Percentiles rank a stretch among this genome's conserved stretches.
These are phyloP conservation scores for Ciconia maguari DNA, from an alignment of 2,113 vertebrate genomes.

Conservation along the genomic window DNA sequence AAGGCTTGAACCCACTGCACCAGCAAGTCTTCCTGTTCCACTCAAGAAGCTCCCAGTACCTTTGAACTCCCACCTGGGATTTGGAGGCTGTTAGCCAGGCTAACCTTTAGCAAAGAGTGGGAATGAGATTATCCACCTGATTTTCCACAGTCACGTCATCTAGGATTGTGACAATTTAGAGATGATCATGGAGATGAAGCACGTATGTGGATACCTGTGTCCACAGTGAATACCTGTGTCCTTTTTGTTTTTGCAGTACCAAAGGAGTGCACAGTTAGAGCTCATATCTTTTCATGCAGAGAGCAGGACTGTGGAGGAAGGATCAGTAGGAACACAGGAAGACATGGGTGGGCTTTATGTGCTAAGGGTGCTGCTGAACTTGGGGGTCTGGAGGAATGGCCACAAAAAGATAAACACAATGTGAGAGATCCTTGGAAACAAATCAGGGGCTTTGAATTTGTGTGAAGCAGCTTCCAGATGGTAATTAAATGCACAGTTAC, in stretches of 20 bases:
- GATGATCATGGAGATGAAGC: background rate
- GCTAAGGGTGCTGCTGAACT: background rate
- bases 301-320: background rate
- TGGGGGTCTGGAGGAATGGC: background rate
- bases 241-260: background rate
- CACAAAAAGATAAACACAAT: background rate
- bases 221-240: background rate
- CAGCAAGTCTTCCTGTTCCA: background rate
- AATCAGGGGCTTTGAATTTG: background rate
- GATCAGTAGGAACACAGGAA: background rate
- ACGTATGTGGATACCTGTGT: background rate
- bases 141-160: background rate
- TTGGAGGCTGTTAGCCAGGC: background rate
- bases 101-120: background rate
- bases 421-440: background rate
- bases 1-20: background rate
- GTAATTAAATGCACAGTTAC: background rate
- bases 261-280: background rate
- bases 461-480: background rate
- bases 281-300: background rate
- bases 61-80: background rate
- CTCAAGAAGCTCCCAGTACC: background rate
- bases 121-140: background rate
- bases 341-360: background rate
- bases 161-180: background rate